Percentiles rank a stretch among this genome's conserved stretches.
Conservation (phyloP, 1,140 invertebrate genomes). For the Myzus persicae region DNA sequence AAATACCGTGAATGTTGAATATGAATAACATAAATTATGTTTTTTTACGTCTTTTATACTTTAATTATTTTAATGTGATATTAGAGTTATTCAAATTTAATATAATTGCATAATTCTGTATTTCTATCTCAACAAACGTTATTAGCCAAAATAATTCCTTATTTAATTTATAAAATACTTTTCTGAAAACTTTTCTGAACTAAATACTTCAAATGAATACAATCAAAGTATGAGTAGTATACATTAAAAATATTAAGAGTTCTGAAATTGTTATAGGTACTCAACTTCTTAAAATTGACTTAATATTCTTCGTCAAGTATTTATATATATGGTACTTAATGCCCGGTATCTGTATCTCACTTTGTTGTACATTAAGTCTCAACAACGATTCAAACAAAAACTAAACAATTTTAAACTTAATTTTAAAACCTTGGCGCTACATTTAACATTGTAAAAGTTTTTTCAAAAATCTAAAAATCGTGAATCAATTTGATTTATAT, state of each 20-base stretch:
- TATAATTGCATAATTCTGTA: neutral
- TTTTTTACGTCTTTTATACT: neutral
- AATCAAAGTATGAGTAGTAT: neutral
- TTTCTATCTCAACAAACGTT: neutral
- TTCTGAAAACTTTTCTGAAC: neutral
- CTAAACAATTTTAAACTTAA: neutral
- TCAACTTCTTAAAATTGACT: neutral
- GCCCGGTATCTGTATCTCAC: neutral
- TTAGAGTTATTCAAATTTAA: neutral
- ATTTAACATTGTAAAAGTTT: neutral
- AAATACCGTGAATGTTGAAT: too few species aligned
- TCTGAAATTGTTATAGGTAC: neutral
- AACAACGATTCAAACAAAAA: neutral
- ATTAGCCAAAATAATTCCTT: neutral
- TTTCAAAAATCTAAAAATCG: neutral
- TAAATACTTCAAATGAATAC: neutral
- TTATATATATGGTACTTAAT: neutral
- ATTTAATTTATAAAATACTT: neutral
- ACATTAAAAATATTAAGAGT: constrained; percentile 10
- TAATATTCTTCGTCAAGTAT: neutral
- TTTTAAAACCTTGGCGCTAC: neutral
- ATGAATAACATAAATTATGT: neutral
- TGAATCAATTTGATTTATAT: neutral
- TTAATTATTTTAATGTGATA: neutral
- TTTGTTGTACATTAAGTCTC: neutral